Evolutionary conservation across 2,113 vertebrate species (phyloP).

Genomic region (Oxyura jamaicensis): DNA sequence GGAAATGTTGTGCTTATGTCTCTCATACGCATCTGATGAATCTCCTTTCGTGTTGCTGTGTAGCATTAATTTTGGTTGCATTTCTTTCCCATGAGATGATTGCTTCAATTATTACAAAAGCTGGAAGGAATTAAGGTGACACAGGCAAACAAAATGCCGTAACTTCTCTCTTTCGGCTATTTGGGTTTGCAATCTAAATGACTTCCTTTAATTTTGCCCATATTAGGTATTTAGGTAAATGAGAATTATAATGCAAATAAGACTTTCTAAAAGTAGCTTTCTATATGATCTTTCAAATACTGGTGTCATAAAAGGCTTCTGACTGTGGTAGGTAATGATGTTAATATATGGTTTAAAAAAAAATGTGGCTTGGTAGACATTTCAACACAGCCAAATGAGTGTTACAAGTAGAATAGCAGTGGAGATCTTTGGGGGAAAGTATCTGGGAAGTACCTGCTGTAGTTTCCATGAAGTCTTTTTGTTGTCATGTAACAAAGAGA

Average conservation of each 20-base stretch:
- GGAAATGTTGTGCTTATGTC: neutral
- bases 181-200: neutral
- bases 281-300: neutral
- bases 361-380: neutral
- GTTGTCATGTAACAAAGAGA: neutral
- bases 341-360: neutral
- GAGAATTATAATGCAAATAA: neutral
- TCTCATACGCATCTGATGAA: neutral
- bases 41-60: neutral
- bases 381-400: neutral
- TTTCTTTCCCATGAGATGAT: constrained; percentile 1
- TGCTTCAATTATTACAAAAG: constrained; percentile 26
- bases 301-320: neutral
- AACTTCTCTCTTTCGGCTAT: neutral
- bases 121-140: neutral
- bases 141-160: neutral
- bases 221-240: neutral
- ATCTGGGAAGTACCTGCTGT: neutral
- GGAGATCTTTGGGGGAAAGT: neutral
- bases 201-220: neutral
- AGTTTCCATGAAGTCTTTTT: neutral
- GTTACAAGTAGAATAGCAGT: neutral
- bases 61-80: constrained; percentile 29
- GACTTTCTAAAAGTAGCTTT: neutral
- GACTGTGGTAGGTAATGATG: neutral